These are phyloP conservation scores for Uria lomvia DNA, from an alignment of 2,113 vertebrate species.

Conservation along the genomic window DNA sequence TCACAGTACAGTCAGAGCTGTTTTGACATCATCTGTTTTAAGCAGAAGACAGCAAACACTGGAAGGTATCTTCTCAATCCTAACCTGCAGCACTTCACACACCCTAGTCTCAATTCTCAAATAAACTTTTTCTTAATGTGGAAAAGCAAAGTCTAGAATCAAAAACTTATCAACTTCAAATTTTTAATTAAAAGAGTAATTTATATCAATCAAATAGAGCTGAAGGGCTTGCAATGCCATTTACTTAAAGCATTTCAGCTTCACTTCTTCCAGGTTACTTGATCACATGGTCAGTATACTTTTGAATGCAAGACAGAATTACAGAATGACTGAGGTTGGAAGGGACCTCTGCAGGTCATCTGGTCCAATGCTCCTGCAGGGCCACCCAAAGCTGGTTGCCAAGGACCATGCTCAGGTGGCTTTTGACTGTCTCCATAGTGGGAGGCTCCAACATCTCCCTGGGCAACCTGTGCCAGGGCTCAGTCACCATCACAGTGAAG, in stretches of 20 bases:
- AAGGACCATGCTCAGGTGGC: fast-evolving
- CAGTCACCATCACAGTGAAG: background rate
- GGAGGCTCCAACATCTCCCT: background rate
- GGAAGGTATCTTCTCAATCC: background rate
- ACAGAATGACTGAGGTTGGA: fast-evolving
- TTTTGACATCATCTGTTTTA: background rate
- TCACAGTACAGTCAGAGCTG: background rate
- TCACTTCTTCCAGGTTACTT: background rate
- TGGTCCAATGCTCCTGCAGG: background rate
- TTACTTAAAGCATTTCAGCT: background rate
- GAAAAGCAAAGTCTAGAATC: background rate
- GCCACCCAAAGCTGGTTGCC: background rate
- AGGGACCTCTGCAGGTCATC: background rate
- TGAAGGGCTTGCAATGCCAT: background rate
- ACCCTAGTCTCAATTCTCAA: background rate
- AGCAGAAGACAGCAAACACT: background rate
- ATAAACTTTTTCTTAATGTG: background rate
- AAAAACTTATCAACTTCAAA: background rate
- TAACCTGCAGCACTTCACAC: background rate
- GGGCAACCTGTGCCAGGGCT: background rate
- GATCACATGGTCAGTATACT: background rate
- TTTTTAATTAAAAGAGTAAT: background rate
- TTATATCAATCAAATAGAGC: background rate
- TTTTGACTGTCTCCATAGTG: background rate
- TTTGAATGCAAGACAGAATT: background rate